Percentiles rank a stretch among this genome's conserved stretches.
Conservation (phyloP, 2,113 vertebrate genomes). For the Zeus faber region DNA sequence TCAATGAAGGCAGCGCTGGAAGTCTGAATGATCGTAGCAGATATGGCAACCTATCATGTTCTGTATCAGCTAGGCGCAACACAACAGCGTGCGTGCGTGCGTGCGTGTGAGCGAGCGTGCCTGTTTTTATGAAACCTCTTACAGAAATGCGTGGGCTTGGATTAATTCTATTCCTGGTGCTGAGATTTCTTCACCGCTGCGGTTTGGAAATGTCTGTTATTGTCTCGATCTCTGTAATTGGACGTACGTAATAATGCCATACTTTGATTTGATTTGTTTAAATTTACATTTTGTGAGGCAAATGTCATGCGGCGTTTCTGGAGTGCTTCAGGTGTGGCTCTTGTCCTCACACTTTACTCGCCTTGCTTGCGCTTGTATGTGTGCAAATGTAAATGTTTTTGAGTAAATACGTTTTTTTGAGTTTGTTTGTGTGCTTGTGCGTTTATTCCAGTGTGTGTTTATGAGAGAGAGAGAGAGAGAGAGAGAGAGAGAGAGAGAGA, state of each 20-base stretch:
- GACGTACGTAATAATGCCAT: not conserved
- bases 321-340: not conserved
- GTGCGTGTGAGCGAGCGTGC: not conserved
- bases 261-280: not conserved
- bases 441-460: not conserved
- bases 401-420: not conserved
- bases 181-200: not conserved
- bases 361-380: not conserved
- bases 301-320: not conserved
- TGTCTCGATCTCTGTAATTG: no score
- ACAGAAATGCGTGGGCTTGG: not conserved
- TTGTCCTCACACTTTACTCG: no score
- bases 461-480: no score
- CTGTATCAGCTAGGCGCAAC: slow-evolving; percentile 10
- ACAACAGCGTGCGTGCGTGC: slow-evolving; percentile 8
- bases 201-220: no score
- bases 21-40: slow-evolving; percentile 25
- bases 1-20: slow-evolving; percentile 41
- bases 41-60: slow-evolving; percentile 13
- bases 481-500: no score
- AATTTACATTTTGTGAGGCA: no score
- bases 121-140: not conserved
- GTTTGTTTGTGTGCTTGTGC: not conserved
- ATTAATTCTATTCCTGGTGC: not conserved
- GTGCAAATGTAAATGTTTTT: not conserved